These are phyloP conservation scores for Hydrotaea cyrtoneurina DNA, from an alignment of 2,888 invertebrate species.

Conservation along the genomic window DNA sequence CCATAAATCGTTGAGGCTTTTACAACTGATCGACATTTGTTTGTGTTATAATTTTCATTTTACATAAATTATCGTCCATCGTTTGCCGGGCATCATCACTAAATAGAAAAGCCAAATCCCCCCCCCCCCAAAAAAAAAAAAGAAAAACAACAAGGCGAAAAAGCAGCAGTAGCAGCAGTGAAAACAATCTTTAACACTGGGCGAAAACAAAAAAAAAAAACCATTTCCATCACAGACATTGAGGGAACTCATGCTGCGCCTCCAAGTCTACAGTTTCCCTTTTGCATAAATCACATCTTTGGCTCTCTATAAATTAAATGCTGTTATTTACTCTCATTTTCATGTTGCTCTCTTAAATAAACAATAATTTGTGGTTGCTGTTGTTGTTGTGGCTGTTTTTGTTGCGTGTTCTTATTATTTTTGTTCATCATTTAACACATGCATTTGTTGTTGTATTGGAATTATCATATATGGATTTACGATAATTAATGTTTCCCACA, in stretches of 20 bases:
- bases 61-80: slow-evolving; percentile 18
- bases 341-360: slow-evolving; percentile 44
- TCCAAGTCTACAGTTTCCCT: slow-evolving; percentile 63
- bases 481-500: slow-evolving; percentile 39
- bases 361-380: slow-evolving; percentile 17
- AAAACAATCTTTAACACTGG: background rate
- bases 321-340: slow-evolving; percentile 23
- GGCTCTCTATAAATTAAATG: background rate
- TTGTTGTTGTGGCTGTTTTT: slow-evolving; percentile 11
- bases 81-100: background rate
- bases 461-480: background rate
- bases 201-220: no score
- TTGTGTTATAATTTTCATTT: background rate
- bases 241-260: slow-evolving; percentile 66
- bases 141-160: background rate
- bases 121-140: background rate
- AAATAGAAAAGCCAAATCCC: background rate
- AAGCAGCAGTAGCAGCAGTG: no score
- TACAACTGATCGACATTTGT: no score
- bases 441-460: background rate
- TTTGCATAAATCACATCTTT: slow-evolving; percentile 57
- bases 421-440: slow-evolving; percentile 52
- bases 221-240: slow-evolving; percentile 53
- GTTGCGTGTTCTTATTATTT: slow-evolving; percentile 21
- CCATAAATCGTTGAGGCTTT: no score